Percentiles rank a stretch among this genome's conserved stretches.
phyloP scores from a whole-genome alignment of 2,888 invertebrate genomes.

The Phyllotreta cruciferae region DNA sequence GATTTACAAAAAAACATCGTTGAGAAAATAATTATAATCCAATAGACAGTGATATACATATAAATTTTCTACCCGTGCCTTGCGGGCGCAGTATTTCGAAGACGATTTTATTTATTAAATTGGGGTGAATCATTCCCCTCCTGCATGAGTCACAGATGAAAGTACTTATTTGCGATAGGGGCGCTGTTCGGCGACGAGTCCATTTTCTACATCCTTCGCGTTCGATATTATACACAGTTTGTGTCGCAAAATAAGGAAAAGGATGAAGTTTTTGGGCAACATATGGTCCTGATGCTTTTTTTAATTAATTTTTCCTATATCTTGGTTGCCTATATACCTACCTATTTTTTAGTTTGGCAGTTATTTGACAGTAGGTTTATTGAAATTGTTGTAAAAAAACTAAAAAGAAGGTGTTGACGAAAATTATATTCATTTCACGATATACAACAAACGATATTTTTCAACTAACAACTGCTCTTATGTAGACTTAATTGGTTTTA shows the following conservation, averaged over 20 bases:
- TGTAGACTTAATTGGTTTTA: no score
- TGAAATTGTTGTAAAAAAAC: no score
- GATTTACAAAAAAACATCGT: no score
- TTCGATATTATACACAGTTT: slow-evolving; percentile 3
- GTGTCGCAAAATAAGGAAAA: neutral
- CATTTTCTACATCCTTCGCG: slow-evolving; percentile 30
- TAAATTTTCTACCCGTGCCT: slow-evolving; percentile 23
- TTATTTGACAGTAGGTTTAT: no score
- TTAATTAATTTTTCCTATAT: neutral
- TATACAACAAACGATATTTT: no score
- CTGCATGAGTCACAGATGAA: slow-evolving; percentile 34
- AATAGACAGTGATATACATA: no score
- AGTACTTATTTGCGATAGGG: slow-evolving; percentile 31
- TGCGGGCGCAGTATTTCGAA: slow-evolving; percentile 28
- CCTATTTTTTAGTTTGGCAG: no score
- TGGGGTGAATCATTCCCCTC: slow-evolving; percentile 36
- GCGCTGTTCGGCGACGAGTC: slow-evolving; percentile 24
- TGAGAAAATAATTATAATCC: no score
- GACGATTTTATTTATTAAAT: slow-evolving; percentile 35
- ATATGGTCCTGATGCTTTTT: neutral
- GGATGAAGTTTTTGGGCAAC: neutral
- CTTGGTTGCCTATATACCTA: neutral
- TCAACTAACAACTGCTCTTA: no score
- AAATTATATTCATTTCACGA: no score
- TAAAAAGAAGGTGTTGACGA: no score